These are phyloP conservation scores for Ranitomeya variabilis DNA, from an alignment of 2,113 vertebrate species.

Conservation along the genomic window DNA sequence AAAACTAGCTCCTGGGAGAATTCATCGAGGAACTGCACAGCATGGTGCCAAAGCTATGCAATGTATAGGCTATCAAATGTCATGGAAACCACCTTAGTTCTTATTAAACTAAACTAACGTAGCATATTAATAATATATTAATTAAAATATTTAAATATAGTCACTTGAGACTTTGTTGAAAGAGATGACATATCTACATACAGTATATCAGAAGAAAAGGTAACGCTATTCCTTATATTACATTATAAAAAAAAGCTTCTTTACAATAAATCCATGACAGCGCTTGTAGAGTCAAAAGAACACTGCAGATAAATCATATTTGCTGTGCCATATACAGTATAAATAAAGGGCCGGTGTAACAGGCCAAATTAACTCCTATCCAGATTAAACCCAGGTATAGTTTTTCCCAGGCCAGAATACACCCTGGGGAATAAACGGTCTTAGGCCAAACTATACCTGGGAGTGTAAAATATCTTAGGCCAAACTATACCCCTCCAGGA, in stretches of 20 bases:
- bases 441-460: too few relatives aligned
- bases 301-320: not conserved
- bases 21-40: not conserved
- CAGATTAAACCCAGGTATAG: too few relatives aligned
- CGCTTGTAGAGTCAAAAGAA: not conserved
- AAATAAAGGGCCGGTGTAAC: too few relatives aligned
- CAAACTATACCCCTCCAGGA: too few relatives aligned
- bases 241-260: not conserved
- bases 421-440: too few relatives aligned
- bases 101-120: not conserved
- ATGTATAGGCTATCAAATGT: not conserved
- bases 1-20: not conserved
- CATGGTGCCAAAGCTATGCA: slow-evolving; percentile 4
- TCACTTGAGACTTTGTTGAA: not conserved
- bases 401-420: too few relatives aligned
- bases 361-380: too few relatives aligned
- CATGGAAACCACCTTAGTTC: not conserved
- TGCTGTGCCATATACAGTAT: not conserved
- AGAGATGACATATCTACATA: not conserved
- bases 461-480: too few relatives aligned
- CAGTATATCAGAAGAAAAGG: not conserved
- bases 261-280: not conserved
- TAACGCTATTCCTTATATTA: too few relatives aligned
- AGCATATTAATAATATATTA: not conserved
- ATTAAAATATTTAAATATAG: slow-evolving; percentile 6